Evolutionary conservation across 2,113 vertebrate genomes (phyloP).

Genomic region (Vidua macroura): DNA sequence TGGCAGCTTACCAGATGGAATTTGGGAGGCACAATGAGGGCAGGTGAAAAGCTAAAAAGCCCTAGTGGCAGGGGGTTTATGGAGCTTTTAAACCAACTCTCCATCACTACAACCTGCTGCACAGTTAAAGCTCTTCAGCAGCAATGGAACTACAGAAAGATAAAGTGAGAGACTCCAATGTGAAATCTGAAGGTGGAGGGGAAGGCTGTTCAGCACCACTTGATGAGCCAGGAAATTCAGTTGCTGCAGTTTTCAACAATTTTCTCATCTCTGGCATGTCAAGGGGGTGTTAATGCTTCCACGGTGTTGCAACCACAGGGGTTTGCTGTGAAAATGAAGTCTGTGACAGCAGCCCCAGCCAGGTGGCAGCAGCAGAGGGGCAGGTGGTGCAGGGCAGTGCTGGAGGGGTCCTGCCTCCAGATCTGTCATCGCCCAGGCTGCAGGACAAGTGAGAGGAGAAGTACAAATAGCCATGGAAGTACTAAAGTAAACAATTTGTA

Average conservation of each 20-base stretch:
- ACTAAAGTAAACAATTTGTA: neutral
- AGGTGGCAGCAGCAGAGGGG: neutral
- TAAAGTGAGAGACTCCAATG: neutral
- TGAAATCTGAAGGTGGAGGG: neutral
- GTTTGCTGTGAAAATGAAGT: neutral
- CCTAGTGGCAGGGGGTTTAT: neutral
- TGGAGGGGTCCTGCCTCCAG: neutral
- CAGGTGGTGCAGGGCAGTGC: neutral
- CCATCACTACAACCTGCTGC: neutral
- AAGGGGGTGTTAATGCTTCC: neutral
- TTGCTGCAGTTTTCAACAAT: neutral
- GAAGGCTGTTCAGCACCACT: neutral
- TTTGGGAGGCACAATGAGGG: neutral
- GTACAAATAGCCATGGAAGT: neutral
- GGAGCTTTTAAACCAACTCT: neutral
- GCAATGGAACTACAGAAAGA: neutral
- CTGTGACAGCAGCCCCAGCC: neutral
- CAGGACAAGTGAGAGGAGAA: neutral
- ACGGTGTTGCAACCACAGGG: neutral
- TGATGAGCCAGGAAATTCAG: neutral
- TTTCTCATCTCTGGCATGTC: neutral
- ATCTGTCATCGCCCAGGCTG: fast-evolving
- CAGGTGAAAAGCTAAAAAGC: neutral
- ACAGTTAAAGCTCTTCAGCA: neutral
- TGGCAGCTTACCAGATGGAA: neutral